phyloP scores from a whole-genome alignment of 2,113 vertebrate species.

The Perccottus glenii region DNA sequence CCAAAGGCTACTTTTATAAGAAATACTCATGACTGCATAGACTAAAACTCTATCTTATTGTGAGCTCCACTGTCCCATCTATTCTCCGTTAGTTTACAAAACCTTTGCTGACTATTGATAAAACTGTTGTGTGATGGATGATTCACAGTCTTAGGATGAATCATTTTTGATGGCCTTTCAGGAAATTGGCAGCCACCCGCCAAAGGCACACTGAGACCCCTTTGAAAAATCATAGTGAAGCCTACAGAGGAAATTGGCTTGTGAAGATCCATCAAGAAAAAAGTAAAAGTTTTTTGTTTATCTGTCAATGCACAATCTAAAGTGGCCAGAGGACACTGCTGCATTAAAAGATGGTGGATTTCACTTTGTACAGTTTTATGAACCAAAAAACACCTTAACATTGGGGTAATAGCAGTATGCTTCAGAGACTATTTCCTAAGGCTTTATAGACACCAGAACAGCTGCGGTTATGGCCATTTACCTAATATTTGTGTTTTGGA shows the following conservation, averaged over 20 bases:
- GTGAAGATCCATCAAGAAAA: conserved; percentile 3
- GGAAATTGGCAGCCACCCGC: conserved; percentile 35
- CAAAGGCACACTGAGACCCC: conserved; percentile 6
- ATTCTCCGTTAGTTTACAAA: too few relatives aligned
- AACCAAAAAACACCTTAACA: not conserved
- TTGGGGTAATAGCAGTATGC: not conserved
- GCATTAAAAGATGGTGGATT: not conserved
- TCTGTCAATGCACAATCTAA: conserved; percentile 32
- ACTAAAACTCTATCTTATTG: not conserved
- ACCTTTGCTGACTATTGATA: conserved; percentile 35
- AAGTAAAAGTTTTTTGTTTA: conserved; percentile 35
- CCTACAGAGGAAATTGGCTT: conserved; percentile 27
- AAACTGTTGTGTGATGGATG: conserved; percentile 44
- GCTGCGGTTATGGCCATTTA: not conserved
- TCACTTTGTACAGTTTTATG: not conserved
- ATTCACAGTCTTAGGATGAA: conserved; percentile 27
- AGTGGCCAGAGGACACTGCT: conserved; percentile 35
- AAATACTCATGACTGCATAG: not conserved
- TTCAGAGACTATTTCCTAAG: not conserved
- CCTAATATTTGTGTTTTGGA: not conserved
- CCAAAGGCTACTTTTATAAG: too few relatives aligned
- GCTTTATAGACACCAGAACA: conserved; percentile 7
- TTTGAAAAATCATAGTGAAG: conserved; percentile 3
- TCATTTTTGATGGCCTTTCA: conserved; percentile 25
- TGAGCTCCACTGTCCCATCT: not conserved